Base-by-base conservation (phyloP, 2,797 vertebrate species). In the Diplodus puntazzo region DNA sequence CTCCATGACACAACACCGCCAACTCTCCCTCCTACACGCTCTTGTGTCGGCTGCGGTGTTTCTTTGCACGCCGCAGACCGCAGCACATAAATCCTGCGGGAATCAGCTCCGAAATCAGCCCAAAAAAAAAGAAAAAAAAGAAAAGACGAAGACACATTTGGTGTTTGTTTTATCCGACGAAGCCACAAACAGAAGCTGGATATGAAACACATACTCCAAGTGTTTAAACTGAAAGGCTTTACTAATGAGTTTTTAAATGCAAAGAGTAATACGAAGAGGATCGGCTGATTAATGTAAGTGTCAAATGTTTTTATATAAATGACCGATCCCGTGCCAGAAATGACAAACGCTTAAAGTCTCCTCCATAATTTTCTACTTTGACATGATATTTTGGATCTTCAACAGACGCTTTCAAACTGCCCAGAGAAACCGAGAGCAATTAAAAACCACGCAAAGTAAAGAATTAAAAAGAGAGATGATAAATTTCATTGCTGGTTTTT, bases 61-160 rank as follows among this genome's bases (percentile, higher is more conserved):
- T 34, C 67, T 66, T 61, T 73, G 59, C 69, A 39, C 8, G 14
- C 82, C 66, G 42, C 83, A 81, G 81, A 86, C 87, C 82, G 46
- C 87, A 80, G 80, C 73, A 60, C 80, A 87, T 87, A 84, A 88
- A 91, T 88, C 86, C 59, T 27, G 66, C 60, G 64, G 50, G 69
- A 83, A 78, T 6, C 50, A 75, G 64, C 59, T 78, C 52, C 46
- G n/a, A 77, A 80, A 79, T 49, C 25, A 43, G 27, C 55, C 50
- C 27, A 3, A 27, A 27, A 27, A 27, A 27, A 27, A 27, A 4
- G 3, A 27, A 27, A 27, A 27, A 75, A 74, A 34, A 34, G 1
- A 11, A 21, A n/a, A 54, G 14, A 23, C 39, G 50, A 55, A 79
- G 76, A 75, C 53, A 71, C 39, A 57, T 73, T 61, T 62, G 21